These are phyloP conservation scores for Rhinichthys osculus DNA, from an alignment of 2,797 vertebrate genomes.

Conservation along the genomic window DNA sequence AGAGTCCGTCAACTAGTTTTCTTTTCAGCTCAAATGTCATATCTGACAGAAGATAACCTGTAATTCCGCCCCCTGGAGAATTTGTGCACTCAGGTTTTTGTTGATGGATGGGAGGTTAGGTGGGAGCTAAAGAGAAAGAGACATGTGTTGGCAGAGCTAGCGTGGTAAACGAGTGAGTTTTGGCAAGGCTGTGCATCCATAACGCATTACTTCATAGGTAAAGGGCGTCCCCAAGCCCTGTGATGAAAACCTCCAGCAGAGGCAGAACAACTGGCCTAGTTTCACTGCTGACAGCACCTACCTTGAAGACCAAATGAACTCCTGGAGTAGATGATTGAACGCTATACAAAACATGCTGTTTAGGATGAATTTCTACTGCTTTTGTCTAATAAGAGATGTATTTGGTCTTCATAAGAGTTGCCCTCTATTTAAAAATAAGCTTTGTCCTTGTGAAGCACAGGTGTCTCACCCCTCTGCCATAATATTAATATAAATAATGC, in stretches of 20 bases:
- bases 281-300: slow-evolving; percentile 19
- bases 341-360: neutral
- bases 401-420: neutral
- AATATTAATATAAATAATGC: neutral
- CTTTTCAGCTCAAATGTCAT: slow-evolving; percentile 54
- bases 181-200: slow-evolving; percentile 21
- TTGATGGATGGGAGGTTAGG: slow-evolving; percentile 57
- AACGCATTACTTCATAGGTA: slow-evolving; percentile 19
- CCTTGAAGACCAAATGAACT: slow-evolving; percentile 5
- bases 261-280: slow-evolving; percentile 12
- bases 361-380: neutral
- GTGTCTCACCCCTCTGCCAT: slow-evolving; percentile 66
- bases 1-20: slow-evolving; percentile 8
- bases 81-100: slow-evolving; percentile 36
- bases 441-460: slow-evolving; percentile 65
- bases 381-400: no score
- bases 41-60: slow-evolving; percentile 47
- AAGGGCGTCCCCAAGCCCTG: slow-evolving; percentile 1
- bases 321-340: neutral
- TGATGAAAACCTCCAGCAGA: slow-evolving; percentile 33
- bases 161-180: slow-evolving; percentile 36
- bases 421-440: slow-evolving; percentile 21
- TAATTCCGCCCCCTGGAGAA: slow-evolving; percentile 40
- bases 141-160: slow-evolving; percentile 34
- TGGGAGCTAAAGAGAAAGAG: slow-evolving; percentile 44